Evolutionary conservation across 2,113 vertebrate genomes (phyloP), one percentile per base, ranked within the genome.

Genomic region (Suncus etruscus): DNA sequence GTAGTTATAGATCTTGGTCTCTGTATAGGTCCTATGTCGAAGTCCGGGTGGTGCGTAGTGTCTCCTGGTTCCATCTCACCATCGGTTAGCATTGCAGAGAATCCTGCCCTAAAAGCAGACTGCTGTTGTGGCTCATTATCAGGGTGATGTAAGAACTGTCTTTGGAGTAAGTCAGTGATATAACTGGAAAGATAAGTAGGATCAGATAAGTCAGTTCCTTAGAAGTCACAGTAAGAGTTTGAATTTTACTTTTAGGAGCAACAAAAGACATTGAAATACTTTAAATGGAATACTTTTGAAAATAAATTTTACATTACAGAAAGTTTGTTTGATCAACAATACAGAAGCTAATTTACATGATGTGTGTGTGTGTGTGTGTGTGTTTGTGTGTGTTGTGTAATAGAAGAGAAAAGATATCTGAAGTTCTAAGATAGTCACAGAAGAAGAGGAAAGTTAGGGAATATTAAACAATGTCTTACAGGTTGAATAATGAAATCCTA

Each of bases 171-270:
- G 32, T 15, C 31, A 77, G 72, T 66, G 45, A 29, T 1, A 20
- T 27, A 14, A 90, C 45, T 58, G 27, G 39, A 66, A 16, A 48
- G 16, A 39, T 27, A 69, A 86, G 24, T 27, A 29, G 65, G 15
- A 29, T 9, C 27, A 77, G 14, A 66, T 20, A 22, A 78, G 63
- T 73, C 24, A 29, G 15, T 51, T 66, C 31, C 51, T 61, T 45
- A 12, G 15, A 29, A 72, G 47, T 3, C 54, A 79, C 16, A 39
- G 68, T 68, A 84, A 16, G 8, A 68, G 31, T 75, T 1, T 69
- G 22, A 22, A 45, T 75, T 90, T 90, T 69, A 83, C 39, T 87
- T 92, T 39, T 39, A 51, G 79, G 20, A 77, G 48, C 14, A 86
- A 83, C 25, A 87, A 54, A 83, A 11, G 11, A n/a, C 12, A 29